Evolutionary conservation across 2,888 invertebrate genomes (phyloP), one percentile per base, ranked within the genome.

Genomic region (Isotomurus palustris): DNA sequence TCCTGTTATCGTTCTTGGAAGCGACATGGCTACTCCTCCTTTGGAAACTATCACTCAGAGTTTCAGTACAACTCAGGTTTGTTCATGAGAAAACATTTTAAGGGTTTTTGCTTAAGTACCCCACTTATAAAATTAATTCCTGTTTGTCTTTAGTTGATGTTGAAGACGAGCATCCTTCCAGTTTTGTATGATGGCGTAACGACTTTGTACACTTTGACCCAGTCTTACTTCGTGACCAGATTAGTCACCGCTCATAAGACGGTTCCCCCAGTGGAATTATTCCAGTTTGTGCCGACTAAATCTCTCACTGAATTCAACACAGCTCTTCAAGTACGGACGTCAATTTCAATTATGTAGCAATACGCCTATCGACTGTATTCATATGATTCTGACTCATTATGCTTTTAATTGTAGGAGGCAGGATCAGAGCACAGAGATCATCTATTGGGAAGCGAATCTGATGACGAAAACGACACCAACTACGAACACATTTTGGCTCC

Each of bases 221-320:
- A 93, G 78, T 91, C 92, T 0, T 93, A 91, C 76, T 83, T 88
- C 72, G 81, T 92, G 22, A 90, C 91, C 1, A 81, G 91, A 73
- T 78, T 91, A 55, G 91, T 93, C 12, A 91, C 91, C 0, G 91
- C 92, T 0, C 91, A 89, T 2, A 92, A 92, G 74, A 93, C 92
- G 0, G 75, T 91, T 44, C 91, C 91, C 5, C 91, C 91, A 0
- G 84, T 88, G 82, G 89, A 90, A 73, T 85, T 83, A 64, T 90
- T 87, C 77, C 89, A 89, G 73, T 91, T 90, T 72, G 86, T 87
- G 53, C 90, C 90, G 0, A 87, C 87, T 71, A 88, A 87, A 75
- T 88, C 88, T 1, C 78, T 91, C 24, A 90, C 90, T 72, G 91
- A 92, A 75, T 91, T 91, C 75, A 91, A 91, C 72, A 87, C 87